A percentile compares a stretch with the other conserved stretches of the same genome.
phyloP scores from a whole-genome alignment of 2,797 vertebrate genomes.

The Pipistrellus nathusii region DNA sequence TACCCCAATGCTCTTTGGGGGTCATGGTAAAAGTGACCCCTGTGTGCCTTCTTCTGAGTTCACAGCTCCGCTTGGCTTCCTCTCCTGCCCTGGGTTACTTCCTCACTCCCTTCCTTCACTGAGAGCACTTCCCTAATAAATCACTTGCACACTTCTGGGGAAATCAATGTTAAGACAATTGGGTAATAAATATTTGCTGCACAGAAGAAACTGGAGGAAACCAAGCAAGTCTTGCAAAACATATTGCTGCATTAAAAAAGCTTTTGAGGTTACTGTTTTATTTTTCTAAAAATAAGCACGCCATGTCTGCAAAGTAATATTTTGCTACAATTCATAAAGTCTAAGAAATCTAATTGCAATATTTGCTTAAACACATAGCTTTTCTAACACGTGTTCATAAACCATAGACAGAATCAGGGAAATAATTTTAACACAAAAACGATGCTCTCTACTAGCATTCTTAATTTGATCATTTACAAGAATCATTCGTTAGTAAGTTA shows the following conservation, averaged over 20 bases:
- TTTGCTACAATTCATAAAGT: slow-evolving; percentile 40
- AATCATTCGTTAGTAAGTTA: not conserved
- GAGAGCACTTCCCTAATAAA: not conserved
- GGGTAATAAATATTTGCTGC: not conserved
- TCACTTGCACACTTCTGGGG: not conserved
- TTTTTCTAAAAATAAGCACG: not conserved
- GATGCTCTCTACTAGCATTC: not conserved
- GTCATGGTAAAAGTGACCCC: not conserved
- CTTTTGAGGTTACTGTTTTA: not conserved
- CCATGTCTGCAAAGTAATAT: not conserved
- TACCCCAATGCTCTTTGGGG: not conserved
- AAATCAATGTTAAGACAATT: slow-evolving; percentile 36
- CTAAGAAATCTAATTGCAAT: slow-evolving; percentile 30
- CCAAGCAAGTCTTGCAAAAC: slow-evolving; percentile 13
- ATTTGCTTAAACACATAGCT: slow-evolving; percentile 2
- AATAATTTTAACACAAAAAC: slow-evolving; percentile 8
- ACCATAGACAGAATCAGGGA: not conserved
- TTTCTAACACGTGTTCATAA: not conserved
- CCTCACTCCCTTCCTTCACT: not conserved
- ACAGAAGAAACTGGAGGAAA: not conserved
- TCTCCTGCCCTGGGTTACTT: too few species aligned
- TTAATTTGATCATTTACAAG: slow-evolving; percentile 26
- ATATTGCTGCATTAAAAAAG: not conserved
- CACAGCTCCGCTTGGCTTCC: not conserved
- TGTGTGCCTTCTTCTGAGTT: not conserved